Evolutionary conservation across 2,113 vertebrate genomes (phyloP).

Genomic region (Crotalus tigris): DNA sequence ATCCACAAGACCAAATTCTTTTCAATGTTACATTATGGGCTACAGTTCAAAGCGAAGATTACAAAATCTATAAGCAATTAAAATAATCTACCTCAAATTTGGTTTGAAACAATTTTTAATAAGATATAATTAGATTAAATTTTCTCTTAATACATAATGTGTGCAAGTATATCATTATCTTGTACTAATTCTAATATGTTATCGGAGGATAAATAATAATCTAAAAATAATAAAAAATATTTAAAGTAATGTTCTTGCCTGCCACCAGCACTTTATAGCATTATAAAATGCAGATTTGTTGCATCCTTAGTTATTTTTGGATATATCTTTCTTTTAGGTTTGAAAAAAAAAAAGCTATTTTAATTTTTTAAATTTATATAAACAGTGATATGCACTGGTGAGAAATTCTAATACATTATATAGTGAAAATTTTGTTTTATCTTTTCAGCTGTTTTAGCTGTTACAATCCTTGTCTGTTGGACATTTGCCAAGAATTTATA

Average conservation of each 20-base stretch:
- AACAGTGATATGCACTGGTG: neutral
- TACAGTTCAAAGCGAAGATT: neutral
- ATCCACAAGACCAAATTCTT: neutral
- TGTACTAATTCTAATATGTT: neutral
- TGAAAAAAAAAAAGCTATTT: neutral
- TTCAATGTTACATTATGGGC: neutral
- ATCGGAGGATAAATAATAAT: neutral
- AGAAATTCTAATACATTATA: neutral
- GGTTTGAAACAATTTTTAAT: neutral
- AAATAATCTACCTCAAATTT: neutral
- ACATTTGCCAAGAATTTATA: neutral
- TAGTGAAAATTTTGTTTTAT: neutral
- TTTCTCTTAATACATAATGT: neutral
- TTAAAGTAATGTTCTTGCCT: neutral
- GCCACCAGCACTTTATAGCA: neutral
- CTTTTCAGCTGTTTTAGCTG: neutral
- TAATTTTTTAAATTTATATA: neutral
- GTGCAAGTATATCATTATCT: neutral
- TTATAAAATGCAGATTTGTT: neutral
- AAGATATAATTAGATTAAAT: neutral
- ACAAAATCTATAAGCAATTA: neutral
- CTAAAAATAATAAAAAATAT: neutral
- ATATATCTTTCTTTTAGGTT: neutral
- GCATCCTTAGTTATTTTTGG: neutral
- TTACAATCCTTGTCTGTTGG: neutral